Conservation (phyloP, 1,140 invertebrate species). For the Heliconius hermathena region DNA sequence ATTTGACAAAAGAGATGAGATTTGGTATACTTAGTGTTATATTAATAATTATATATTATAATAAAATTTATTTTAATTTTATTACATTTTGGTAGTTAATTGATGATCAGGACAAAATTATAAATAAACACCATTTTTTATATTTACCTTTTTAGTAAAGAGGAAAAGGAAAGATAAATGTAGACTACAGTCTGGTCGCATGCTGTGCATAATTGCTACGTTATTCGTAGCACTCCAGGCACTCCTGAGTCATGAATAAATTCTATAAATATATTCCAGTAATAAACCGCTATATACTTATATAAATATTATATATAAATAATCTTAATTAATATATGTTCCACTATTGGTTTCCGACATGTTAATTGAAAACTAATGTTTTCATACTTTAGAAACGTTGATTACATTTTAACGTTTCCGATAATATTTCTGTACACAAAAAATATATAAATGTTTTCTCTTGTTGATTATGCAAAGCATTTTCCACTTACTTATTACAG, state of each 20-base stretch:
- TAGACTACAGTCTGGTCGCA: neutral
- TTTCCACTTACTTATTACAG: neutral
- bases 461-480: neutral
- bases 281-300: neutral
- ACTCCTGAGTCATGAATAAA: conserved; percentile 3
- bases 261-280: neutral
- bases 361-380: neutral
- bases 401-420: neutral
- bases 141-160: neutral
- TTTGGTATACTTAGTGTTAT: too few species aligned
- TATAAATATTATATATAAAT: neutral
- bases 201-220: neutral
- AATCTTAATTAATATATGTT: neutral
- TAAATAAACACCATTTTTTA: too few species aligned
- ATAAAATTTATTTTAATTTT: too few species aligned
- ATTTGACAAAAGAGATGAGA: neutral
- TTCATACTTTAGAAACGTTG: too few species aligned
- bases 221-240: conserved; percentile 3
- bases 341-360: neutral
- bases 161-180: neutral
- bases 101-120: too few species aligned
- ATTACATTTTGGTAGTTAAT: too few species aligned
- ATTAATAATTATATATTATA: too few species aligned
- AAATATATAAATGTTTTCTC: neutral
- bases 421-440: neutral